Conservation (phyloP, 2,888 invertebrate genomes). For the Agriotes lineatus region DNA sequence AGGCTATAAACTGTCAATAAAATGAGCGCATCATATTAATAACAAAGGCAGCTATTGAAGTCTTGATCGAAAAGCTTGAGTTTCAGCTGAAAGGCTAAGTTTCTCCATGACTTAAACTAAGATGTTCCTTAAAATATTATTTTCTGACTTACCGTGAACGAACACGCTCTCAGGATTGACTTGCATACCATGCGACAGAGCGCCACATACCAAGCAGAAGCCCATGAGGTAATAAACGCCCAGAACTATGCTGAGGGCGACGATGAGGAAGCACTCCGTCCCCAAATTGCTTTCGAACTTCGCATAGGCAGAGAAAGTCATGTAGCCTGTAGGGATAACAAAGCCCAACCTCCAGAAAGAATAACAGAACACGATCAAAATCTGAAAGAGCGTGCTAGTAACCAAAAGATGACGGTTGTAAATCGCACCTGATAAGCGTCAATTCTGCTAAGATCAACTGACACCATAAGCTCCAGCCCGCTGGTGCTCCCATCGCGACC, state of each 20-base stretch:
- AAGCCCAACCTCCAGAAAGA: conserved; percentile 42
- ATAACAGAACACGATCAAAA: neutral
- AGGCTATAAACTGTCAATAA: too few relatives aligned
- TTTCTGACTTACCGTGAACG: conserved; percentile 43
- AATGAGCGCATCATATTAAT: too few relatives aligned
- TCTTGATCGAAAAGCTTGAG: too few relatives aligned
- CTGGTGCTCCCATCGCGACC: neutral
- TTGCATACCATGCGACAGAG: conserved; percentile 34
- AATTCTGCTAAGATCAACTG: neutral
- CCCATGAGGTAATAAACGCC: conserved; percentile 30
- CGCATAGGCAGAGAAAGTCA: conserved; percentile 50
- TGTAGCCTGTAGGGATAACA: conserved; percentile 49
- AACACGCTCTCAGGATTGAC: conserved; percentile 33
- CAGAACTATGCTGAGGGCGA: neutral
- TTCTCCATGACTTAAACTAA: too few relatives aligned
- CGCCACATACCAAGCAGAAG: conserved; percentile 42
- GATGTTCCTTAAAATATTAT: too few relatives aligned
- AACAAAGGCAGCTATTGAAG: too few relatives aligned
- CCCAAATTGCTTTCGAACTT: conserved; percentile 29
- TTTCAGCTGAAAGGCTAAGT: too few relatives aligned
- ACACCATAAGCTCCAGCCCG: neutral
- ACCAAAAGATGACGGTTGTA: neutral
- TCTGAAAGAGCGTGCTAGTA: neutral
- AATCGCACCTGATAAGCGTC: neutral
- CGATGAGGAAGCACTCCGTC: conserved; percentile 23